Evolutionary conservation across 2,888 invertebrate species (phyloP).

Genomic region (Asteroscopus sphinx): DNA sequence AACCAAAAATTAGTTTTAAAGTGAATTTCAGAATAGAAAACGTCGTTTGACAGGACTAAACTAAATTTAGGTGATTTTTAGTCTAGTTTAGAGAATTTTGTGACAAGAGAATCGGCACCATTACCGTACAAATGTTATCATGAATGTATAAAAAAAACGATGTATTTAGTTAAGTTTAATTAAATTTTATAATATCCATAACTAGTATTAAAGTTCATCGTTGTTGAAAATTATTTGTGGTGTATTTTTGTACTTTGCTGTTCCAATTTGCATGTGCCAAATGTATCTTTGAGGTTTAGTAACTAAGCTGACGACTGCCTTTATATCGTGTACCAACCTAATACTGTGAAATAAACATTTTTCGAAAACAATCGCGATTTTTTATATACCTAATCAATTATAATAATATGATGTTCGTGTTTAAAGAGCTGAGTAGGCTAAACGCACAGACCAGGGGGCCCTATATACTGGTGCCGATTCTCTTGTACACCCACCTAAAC

Average conservation of each 20-base stretch:
- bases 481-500: no score
- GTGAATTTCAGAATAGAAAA: no score
- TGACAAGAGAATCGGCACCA: no score
- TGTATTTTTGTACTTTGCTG: constrained; percentile 63
- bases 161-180: constrained; percentile 45
- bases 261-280: constrained; percentile 61
- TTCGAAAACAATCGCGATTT: constrained; percentile 12
- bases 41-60: no score
- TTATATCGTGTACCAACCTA: constrained; percentile 53
- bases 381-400: neutral
- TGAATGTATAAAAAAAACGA: constrained; percentile 12
- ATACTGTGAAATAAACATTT: constrained; percentile 50
- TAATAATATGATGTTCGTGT: no score
- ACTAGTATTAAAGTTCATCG: constrained; percentile 26
- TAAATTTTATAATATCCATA: constrained; percentile 13
- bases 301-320: constrained; percentile 56
- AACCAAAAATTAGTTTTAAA: no score
- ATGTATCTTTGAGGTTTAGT: constrained; percentile 43
- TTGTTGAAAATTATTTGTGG: constrained; percentile 46
- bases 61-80: no score
- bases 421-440: no score
- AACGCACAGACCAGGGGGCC: no score
- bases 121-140: no score
- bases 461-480: no score
- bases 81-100: no score